A percentile compares a stretch with the other conserved stretches of the same genome.
phyloP scores from a whole-genome alignment of 2,113 vertebrate genomes.

The Pachypanchax playfairii region DNA sequence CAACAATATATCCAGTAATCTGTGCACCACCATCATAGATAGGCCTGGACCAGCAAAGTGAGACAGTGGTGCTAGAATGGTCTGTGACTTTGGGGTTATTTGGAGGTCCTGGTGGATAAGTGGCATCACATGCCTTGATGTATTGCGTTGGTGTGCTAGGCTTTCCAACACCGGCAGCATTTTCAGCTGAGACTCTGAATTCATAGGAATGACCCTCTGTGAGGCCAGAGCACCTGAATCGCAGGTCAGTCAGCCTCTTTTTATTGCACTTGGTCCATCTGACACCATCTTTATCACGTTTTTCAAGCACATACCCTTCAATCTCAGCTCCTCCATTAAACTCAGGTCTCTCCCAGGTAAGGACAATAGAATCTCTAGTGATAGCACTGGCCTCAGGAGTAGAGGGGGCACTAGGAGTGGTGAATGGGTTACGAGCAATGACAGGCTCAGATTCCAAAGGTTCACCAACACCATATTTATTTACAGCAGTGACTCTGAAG shows the following conservation, averaged over 20 bases:
- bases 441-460: constrained; percentile 93
- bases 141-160: constrained; percentile 89
- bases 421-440: constrained; percentile 93
- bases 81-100: constrained; percentile 93
- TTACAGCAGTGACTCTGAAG: constrained; percentile 96
- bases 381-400: constrained; percentile 89
- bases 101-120: constrained; percentile 93
- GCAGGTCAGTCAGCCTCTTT: constrained; percentile 89
- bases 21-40: constrained; percentile 95
- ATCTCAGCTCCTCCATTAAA: constrained; percentile 93
- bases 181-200: constrained; percentile 96
- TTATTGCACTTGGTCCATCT: constrained; percentile 98
- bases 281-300: constrained; percentile 95
- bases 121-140: constrained; percentile 91
- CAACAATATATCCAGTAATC: constrained; percentile 90
- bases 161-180: constrained; percentile 92
- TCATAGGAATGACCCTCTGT: constrained; percentile 94
- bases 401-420: constrained; percentile 88
- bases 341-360: constrained; percentile 92
- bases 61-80: constrained; percentile 91
- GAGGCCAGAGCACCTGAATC: constrained; percentile 91
- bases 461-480: constrained; percentile 96
- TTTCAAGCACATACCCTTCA: constrained; percentile 95
- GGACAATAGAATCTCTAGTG: constrained; percentile 92
- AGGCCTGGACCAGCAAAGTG: constrained; percentile 92